phyloP scores from a whole-genome alignment of 2,888 invertebrate genomes.

The Hydriomena furcata region DNA sequence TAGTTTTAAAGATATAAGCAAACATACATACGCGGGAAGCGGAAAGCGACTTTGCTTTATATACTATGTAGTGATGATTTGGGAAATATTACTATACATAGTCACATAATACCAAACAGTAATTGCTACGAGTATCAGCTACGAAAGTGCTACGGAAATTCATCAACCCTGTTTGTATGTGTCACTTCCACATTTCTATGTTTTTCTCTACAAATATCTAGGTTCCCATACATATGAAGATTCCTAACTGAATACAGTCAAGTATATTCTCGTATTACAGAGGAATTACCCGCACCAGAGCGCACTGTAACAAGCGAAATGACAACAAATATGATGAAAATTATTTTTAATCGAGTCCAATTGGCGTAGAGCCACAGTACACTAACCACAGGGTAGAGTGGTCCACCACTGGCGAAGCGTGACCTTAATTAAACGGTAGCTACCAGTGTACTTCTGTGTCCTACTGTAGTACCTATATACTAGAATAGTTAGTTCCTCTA shows the following conservation, averaged over 20 bases:
- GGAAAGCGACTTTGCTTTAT: too few species aligned
- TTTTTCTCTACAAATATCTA: not conserved
- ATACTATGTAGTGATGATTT: too few species aligned
- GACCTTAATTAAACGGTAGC: slow-evolving; percentile 75
- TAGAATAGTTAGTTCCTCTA: not conserved
- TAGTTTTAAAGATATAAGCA: too few species aligned
- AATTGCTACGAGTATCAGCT: too few species aligned
- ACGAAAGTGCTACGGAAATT: slow-evolving; percentile 8
- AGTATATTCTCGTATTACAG: slow-evolving; percentile 46
- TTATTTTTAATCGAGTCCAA: slow-evolving; percentile 81
- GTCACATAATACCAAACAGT: too few species aligned
- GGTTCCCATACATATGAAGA: not conserved
- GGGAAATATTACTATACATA: not conserved
- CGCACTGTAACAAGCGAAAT: slow-evolving; percentile 68
- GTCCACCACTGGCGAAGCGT: slow-evolving; percentile 64
- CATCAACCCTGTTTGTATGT: not conserved
- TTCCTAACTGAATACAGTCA: slow-evolving; percentile 10
- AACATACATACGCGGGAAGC: too few species aligned
- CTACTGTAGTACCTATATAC: slow-evolving; percentile 19
- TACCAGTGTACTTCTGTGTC: slow-evolving; percentile 40
- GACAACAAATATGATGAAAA: slow-evolving; percentile 81
- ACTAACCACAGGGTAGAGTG: slow-evolving; percentile 60
- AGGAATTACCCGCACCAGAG: slow-evolving; percentile 73
- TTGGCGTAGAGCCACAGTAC: slow-evolving; percentile 59
- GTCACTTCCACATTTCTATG: too few species aligned